phyloP scores from a whole-genome alignment of 2,888 invertebrate species.

The Flexamia atlantica region DNA sequence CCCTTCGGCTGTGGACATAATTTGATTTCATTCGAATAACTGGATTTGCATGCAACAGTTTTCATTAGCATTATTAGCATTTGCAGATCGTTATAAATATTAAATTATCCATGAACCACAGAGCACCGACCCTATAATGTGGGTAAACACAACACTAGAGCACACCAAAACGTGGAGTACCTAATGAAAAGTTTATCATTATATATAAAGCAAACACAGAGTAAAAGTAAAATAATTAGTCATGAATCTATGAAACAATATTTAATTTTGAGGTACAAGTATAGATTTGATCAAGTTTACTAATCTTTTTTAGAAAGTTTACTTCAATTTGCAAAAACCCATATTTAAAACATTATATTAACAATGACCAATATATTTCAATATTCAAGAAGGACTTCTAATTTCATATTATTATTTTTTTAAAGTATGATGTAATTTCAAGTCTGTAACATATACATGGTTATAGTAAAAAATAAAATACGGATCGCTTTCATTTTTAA shows the following conservation, averaged over 20 bases:
- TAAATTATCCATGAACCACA: background rate
- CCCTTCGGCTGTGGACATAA: background rate
- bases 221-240: background rate
- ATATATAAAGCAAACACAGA: background rate
- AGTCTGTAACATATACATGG: too few species aligned
- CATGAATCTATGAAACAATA: too few species aligned
- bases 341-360: too few species aligned
- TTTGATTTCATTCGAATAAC: background rate
- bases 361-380: too few species aligned
- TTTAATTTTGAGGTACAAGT: background rate
- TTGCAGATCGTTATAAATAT: background rate
- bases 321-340: too few species aligned
- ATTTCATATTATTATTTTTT: too few species aligned
- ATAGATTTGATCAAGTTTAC: background rate
- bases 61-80: background rate
- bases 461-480: too few species aligned
- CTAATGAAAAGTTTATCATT: background rate
- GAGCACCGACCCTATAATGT: background rate
- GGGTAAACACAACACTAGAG: background rate
- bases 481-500: too few species aligned
- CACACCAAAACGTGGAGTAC: background rate
- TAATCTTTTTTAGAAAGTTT: too few species aligned
- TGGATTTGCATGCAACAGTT: background rate
- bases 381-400: too few species aligned
- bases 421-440: too few species aligned